phyloP scores from a whole-genome alignment of 2,888 invertebrate species.

The Psylliodes chrysocephalus region DNA sequence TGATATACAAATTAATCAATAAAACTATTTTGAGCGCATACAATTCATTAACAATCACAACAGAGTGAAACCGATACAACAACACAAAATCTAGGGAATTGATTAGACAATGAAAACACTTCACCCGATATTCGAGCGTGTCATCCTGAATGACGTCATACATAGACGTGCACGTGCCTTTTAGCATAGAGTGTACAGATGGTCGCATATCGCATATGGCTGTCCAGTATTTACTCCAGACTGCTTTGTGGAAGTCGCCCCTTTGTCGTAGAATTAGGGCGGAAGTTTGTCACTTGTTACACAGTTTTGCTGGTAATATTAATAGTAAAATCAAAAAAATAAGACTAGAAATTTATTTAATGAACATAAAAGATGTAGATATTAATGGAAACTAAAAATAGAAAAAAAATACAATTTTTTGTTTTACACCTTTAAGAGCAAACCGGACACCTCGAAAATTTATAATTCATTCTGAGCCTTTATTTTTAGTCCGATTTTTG shows the following conservation, averaged over 20 bases:
- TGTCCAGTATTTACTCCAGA: conserved; percentile 36
- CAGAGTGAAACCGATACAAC: conserved; percentile 15
- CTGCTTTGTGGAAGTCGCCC: conserved; percentile 14
- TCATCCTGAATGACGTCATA: conserved; percentile 40
- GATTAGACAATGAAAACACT: conserved; percentile 39
- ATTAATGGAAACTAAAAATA: too few species aligned
- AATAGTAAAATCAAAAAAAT: too few species aligned
- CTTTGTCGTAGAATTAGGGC: not conserved
- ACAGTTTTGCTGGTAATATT: too few species aligned
- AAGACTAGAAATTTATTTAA: too few species aligned
- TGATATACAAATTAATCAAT: too few species aligned
- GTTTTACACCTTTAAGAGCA: too few species aligned
- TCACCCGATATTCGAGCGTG: conserved; percentile 29
- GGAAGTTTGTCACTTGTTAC: not conserved
- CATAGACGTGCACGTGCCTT: conserved; percentile 38
- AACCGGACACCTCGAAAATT: too few species aligned
- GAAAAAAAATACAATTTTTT: too few species aligned
- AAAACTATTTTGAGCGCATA: not conserved
- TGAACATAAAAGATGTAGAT: too few species aligned
- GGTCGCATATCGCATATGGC: conserved; percentile 44
- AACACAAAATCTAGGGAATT: conserved; percentile 34
- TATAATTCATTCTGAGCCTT: too few species aligned
- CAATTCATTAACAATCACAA: conserved; percentile 10
- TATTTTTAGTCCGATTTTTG: too few species aligned
- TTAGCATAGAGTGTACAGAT: conserved; percentile 39